Evolutionary conservation across 2,113 vertebrate genomes (phyloP).

Genomic region (Megalops atlanticus): DNA sequence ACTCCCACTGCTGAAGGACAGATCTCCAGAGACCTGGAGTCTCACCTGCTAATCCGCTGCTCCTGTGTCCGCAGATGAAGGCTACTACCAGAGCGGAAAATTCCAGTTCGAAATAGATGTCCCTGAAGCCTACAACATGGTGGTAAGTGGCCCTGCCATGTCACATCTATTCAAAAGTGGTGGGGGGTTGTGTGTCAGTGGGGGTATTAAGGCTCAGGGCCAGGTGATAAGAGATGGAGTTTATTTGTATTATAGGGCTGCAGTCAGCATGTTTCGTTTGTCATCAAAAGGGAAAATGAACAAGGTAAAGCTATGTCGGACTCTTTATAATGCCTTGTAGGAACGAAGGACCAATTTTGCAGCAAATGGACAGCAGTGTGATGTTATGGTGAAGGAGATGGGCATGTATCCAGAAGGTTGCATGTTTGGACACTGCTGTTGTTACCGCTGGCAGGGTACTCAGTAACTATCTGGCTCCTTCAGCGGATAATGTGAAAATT

Average conservation of each 20-base stretch:
- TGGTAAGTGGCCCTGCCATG: conserved; percentile 79
- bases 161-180: background rate
- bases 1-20: background rate
- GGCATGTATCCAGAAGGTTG: background rate
- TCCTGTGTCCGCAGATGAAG: conserved; percentile 82
- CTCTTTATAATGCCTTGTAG: background rate
- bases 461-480: background rate
- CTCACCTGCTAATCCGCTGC: conserved; percentile 32
- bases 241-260: background rate
- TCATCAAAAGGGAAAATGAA: background rate
- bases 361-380: background rate
- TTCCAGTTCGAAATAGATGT: conserved; percentile 98
- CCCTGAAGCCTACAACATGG: conserved; percentile 99
- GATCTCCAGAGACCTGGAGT: too few relatives aligned
- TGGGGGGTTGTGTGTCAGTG: background rate
- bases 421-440: background rate
- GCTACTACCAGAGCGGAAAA: conserved; percentile 96
- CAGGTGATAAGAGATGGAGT: background rate
- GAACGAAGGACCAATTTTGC: background rate
- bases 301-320: background rate
- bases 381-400: too few relatives aligned
- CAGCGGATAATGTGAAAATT: background rate
- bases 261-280: background rate
- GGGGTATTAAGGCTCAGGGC: background rate
- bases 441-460: background rate